Evolutionary conservation across 1,140 invertebrate species (phyloP), one percentile per base, ranked within the genome.

Genomic region (Temnothorax nylanderi): DNA sequence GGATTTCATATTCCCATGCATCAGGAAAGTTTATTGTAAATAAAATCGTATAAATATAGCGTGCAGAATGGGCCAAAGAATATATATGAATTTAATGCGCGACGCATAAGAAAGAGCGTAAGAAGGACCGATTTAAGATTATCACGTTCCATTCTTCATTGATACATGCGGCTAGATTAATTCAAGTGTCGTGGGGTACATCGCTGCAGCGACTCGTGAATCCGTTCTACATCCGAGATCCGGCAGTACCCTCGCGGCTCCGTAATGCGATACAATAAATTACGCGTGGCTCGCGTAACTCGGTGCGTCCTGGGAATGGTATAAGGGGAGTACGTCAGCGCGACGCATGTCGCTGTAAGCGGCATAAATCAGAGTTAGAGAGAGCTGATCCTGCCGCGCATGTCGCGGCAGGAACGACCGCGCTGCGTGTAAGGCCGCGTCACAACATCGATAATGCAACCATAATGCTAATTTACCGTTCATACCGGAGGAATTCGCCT

Each of bases 381-480:
- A 85, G 89, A 91, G 91, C 87, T 91, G 93, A 92, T 93, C 92
- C 91, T 78, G 86, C 37, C 74, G 85, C 62, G 77, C 62, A 47
- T 47, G 88, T 89, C 85, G 77, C 72, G 82, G 78, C 86, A 76
- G 87, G 86, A 87, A 89, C 89, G 87, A 90, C 91, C 91, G 49
- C 87, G 67, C 88, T 88, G 87, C 90, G 92, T 93, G 91, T 94
- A 93, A 93, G 87, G 90, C 87, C 92, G 89, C 91, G 93, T 94
- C 93, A 93, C 92, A 94, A 94, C 93, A 94, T 94, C 91, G 91
- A 93, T 94, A 94, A 94, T 94, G 89, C 93, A 92, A 91, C 87
- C 92, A 87, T 94, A 94, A 94, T 94, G 94, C 93, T 94, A 94
- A 94, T 94, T 94, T 94, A 94, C 93, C 89, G 93, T 94, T 92